Base-by-base conservation (phyloP, 1,140 invertebrate species). In the Diachasma alloeum region DNA sequence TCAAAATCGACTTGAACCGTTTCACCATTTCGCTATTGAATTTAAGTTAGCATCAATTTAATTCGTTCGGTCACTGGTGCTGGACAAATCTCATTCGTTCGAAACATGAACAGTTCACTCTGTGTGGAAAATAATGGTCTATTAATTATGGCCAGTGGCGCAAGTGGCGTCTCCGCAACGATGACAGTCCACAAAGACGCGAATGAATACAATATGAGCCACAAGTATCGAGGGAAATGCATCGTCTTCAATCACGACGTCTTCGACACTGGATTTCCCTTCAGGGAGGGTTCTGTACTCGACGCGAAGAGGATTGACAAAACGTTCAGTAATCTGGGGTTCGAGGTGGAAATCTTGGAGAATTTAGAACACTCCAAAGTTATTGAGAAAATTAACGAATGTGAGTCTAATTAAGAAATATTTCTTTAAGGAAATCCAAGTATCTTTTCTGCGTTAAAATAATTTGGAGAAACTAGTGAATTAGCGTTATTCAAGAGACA, bases 231-330 rank as follows among this genome's bases (percentile, higher is more conserved):
- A 39, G 95, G 95, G 13, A 90, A 90, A 15, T 95, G 95, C 19
- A 66, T 96, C 0, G 93, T 96, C 56, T 94, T 96, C 72, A 96
- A 96, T 84, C 94, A 96, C 83, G 92, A 93, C 80, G 80, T 87
- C 2, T 93, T 93, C 78, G 87, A 91, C 0, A 85, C 83, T 0
- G 82, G 75, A 8, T 79, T 82, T 13, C 76, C 78, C 0, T 71
- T 76, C 0, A 80, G 89, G 1, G 72, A 81, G 36, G 89, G 89
- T 2, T 85, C 88, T 0, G 75, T 24, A 2, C 17, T 77, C 0
- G 88, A 90, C 59, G 83, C 81, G 0, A 36, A 71, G 0, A 80
- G 78, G 76, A 85, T 90, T 13, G 11, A 86, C 0, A 26, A 74
- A 3, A 85, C 82, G 3, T 89, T 89, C 31, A 68, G 48, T 4